These are phyloP conservation scores for Temnothorax curvispinosus DNA, from an alignment of 1,140 invertebrate species.

Conservation along the genomic window DNA sequence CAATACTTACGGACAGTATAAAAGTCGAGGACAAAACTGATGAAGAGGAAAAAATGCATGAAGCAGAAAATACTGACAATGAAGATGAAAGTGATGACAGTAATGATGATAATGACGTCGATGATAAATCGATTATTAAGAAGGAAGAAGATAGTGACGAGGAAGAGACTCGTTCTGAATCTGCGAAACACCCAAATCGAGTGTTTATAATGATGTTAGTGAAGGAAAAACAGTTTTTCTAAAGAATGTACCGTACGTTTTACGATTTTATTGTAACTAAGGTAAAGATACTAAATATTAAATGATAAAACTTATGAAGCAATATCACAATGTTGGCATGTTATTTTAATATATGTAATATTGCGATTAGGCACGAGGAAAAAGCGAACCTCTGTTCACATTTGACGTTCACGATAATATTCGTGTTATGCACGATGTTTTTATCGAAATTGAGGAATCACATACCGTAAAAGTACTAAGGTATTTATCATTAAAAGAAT, in stretches of 20 bases:
- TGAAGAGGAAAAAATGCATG: constrained; percentile 47
- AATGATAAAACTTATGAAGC: too few species aligned
- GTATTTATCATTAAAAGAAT: too few species aligned
- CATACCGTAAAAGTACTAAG: too few species aligned
- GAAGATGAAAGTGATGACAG: constrained; percentile 70
- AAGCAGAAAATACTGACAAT: constrained; percentile 56
- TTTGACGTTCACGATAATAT: too few species aligned
- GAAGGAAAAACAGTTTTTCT: constrained; percentile 96
- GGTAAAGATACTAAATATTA: too few species aligned
- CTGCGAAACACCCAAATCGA: constrained; percentile 76
- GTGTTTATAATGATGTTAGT: constrained; percentile 91
- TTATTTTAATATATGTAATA: too few species aligned
- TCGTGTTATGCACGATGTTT: too few species aligned
- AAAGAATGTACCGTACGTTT: constrained; percentile 96
- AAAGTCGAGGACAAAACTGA: constrained; percentile 63
- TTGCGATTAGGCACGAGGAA: too few species aligned
- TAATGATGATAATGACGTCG: constrained; percentile 61
- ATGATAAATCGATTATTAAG: constrained; percentile 39
- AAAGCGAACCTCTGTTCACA: too few species aligned
- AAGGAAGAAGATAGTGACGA: constrained; percentile 64
- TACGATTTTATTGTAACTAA: too few species aligned
- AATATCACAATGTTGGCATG: too few species aligned
- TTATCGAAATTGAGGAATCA: too few species aligned
- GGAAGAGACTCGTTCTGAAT: constrained; percentile 61
- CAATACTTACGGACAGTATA: constrained; percentile 38